These are phyloP conservation scores for Eurosta solidaginis DNA, from an alignment of 1,140 invertebrate genomes.

Conservation along the genomic window DNA sequence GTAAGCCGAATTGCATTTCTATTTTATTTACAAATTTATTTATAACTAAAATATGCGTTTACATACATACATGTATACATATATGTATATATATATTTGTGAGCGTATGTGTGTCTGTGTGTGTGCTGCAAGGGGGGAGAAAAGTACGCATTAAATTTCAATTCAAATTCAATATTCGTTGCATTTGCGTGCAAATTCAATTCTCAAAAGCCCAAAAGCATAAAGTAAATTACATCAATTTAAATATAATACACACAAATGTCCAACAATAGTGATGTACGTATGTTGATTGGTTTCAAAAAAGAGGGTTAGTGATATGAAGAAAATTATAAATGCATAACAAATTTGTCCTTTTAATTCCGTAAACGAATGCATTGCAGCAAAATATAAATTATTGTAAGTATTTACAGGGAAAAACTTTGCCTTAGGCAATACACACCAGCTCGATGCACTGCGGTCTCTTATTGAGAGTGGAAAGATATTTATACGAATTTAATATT, in stretches of 20 bases:
- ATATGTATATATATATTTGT: not conserved
- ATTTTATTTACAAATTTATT: slow-evolving; percentile 25
- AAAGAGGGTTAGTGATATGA: not conserved
- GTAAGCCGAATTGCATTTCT: slow-evolving; percentile 8
- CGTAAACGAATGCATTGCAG: too few relatives aligned
- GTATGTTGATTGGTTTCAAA: slow-evolving; percentile 11
- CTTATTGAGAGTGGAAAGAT: not conserved
- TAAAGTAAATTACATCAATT: slow-evolving; percentile 49
- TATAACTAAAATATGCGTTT: not conserved
- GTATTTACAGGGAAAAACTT: not conserved
- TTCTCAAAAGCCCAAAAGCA: slow-evolving; percentile 52
- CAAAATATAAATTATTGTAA: not conserved
- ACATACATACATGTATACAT: not conserved
- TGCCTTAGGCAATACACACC: not conserved
- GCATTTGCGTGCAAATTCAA: slow-evolving; percentile 53
- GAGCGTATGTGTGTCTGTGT: not conserved
- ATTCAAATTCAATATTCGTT: slow-evolving; percentile 39
- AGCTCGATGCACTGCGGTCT: not conserved
- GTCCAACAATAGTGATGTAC: slow-evolving; percentile 41
- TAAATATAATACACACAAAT: slow-evolving; percentile 41
- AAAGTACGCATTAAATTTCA: slow-evolving; percentile 49
- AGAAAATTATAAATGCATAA: too few relatives aligned
- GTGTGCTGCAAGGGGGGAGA: too few relatives aligned
- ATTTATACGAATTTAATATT: not conserved
- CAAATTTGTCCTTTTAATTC: too few relatives aligned